Conservation (phyloP, 30 jellyfish, hydroid and myxozoan genomes). For the Aurelia sp. region DNA sequence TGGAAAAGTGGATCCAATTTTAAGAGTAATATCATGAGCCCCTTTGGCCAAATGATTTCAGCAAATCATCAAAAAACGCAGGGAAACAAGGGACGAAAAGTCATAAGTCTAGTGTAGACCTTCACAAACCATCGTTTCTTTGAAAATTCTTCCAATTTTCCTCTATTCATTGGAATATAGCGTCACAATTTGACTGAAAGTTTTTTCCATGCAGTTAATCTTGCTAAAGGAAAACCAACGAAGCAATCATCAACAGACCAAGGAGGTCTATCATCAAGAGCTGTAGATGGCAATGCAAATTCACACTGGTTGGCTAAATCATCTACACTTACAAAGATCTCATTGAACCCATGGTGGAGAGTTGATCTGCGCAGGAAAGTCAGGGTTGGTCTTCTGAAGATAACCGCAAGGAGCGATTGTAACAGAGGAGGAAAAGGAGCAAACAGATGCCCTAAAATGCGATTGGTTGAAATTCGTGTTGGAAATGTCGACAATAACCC, state of each 20-base stretch:
- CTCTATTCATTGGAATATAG: too few relatives aligned
- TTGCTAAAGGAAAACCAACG: constrained; percentile 62
- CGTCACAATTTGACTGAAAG: too few relatives aligned
- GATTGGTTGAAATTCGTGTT: constrained; percentile 42
- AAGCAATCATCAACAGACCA: constrained; percentile 32
- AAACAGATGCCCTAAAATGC: background rate
- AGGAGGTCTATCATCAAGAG: constrained; percentile 36
- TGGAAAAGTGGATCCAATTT: too few relatives aligned
- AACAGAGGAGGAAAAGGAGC: background rate
- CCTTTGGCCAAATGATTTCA: too few relatives aligned
- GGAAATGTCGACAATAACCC: constrained; percentile 54
- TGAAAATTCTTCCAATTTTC: too few relatives aligned
- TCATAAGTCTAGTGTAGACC: too few relatives aligned
- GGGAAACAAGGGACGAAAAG: too few relatives aligned
- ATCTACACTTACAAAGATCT: constrained; percentile 9
- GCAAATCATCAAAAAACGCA: too few relatives aligned
- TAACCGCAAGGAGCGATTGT: constrained; percentile 19
- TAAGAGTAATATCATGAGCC: too few relatives aligned
- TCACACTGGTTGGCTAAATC: constrained; percentile 18
- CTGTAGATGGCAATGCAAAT: constrained; percentile 65
- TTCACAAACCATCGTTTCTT: too few relatives aligned
- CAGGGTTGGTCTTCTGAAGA: background rate
- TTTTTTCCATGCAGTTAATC: constrained; percentile 7
- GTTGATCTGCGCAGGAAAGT: constrained; percentile 32
- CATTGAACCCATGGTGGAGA: constrained; percentile 51